These are phyloP conservation scores for Mesodorylaimus sp. DNA, from an alignment of 2,888 invertebrate species.

Conservation along the genomic window DNA sequence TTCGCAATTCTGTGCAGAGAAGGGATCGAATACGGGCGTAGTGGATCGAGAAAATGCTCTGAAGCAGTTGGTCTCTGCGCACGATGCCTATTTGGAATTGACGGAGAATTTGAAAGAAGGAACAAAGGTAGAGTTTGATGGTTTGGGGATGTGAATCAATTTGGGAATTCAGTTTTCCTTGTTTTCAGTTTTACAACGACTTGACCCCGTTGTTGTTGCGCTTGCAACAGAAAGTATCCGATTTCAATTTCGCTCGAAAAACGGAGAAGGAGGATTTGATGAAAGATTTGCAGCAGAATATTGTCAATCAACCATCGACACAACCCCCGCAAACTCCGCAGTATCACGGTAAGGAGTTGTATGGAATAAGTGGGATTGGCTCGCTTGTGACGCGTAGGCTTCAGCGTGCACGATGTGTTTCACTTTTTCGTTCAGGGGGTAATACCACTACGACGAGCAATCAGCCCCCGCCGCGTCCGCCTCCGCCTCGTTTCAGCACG, in stretches of 20 bases:
- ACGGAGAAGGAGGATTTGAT: slow-evolving; percentile 95
- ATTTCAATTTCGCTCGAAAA: slow-evolving; percentile 94
- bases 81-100: slow-evolving; percentile 77
- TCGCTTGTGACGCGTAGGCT: background rate
- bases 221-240: slow-evolving; percentile 90
- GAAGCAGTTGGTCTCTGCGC: slow-evolving; percentile 66
- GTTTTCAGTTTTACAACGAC: slow-evolving; percentile 41
- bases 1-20: slow-evolving; percentile 44
- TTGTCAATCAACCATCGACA: background rate
- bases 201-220: slow-evolving; percentile 60
- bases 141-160: background rate
- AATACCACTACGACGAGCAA: slow-evolving; percentile 4
- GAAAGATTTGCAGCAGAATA: slow-evolving; percentile 56
- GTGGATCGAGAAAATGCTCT: slow-evolving; percentile 52
- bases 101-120: slow-evolving; percentile 81
- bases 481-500: slow-evolving; percentile 8
- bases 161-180: background rate
- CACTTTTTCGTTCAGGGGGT: background rate
- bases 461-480: slow-evolving; percentile 10
- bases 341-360: slow-evolving; percentile 1
- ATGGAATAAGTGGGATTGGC: background rate
- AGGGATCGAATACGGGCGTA: slow-evolving; percentile 39
- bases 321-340: background rate
- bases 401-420: background rate
- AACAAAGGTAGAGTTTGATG: slow-evolving; percentile 49